Evolutionary conservation across 2,797 vertebrate genomes (phyloP).

Genomic region (Malurus leucopterus): DNA sequence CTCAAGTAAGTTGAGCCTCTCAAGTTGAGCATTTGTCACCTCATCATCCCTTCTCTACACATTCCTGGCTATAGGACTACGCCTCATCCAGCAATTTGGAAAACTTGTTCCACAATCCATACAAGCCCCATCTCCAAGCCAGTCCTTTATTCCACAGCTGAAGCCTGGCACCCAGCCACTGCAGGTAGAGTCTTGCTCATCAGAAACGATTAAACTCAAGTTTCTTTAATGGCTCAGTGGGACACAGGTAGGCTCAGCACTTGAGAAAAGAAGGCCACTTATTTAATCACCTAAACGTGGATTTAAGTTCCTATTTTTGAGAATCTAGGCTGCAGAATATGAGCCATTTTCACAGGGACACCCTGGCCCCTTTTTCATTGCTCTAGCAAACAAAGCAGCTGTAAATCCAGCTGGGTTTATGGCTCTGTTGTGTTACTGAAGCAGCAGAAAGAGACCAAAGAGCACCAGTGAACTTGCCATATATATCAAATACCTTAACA

Average conservation of each 20-base stretch:
- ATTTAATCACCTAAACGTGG: slow-evolving; percentile 15
- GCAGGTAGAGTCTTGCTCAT: neutral
- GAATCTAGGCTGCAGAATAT: slow-evolving; percentile 9
- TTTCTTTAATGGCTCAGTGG: neutral
- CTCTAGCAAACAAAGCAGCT: slow-evolving; percentile 6
- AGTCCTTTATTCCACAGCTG: neutral
- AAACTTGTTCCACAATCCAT: neutral
- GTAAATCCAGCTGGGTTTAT: slow-evolving; percentile 26
- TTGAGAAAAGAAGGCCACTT: slow-evolving; percentile 21
- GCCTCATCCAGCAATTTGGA: neutral
- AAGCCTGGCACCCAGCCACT: neutral
- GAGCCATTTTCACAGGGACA: slow-evolving; percentile 17
- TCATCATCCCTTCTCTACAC: neutral
- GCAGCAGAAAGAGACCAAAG: neutral
- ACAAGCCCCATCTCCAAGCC: neutral
- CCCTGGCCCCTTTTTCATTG: neutral
- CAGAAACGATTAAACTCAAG: neutral
- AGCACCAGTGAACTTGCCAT: neutral
- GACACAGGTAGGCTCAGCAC: neutral
- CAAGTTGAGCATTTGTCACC: fast-evolving
- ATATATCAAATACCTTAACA: neutral
- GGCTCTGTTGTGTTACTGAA: neutral
- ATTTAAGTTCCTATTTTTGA: slow-evolving; percentile 13
- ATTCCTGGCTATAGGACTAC: neutral
- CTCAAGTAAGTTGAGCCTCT: too few relatives aligned